Evolutionary conservation across 2,797 vertebrate species (phyloP).

Genomic region (Sebastes melanostomus): DNA sequence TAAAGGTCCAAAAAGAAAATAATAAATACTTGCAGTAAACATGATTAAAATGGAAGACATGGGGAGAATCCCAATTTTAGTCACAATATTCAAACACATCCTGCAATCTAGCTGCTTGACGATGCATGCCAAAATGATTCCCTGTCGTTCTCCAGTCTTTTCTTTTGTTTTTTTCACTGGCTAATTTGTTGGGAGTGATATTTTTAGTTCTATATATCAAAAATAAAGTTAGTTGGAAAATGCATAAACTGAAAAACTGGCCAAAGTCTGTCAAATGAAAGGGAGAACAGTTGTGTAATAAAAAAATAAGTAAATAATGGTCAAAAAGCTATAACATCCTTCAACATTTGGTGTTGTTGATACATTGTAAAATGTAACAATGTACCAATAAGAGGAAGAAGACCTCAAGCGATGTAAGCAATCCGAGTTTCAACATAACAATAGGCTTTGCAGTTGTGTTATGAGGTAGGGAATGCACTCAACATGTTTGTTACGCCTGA

Average conservation of each 20-base stretch:
- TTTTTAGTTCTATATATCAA: neutral
- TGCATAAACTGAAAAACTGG: neutral
- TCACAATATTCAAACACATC: neutral
- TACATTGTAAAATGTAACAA: neutral
- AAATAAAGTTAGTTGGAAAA: neutral
- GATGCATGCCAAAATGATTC: neutral
- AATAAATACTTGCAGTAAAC: neutral
- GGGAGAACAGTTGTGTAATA: neutral
- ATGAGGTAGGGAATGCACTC: neutral
- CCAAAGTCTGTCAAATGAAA: neutral
- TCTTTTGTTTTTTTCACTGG: neutral
- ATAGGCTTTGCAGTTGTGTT: conserved; percentile 7
- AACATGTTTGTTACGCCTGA: neutral
- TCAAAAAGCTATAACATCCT: neutral
- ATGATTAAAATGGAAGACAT: conserved; percentile 16
- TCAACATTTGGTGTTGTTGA: neutral
- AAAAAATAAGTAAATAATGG: neutral
- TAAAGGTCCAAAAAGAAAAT: neutral
- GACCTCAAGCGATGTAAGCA: neutral
- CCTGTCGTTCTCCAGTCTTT: neutral
- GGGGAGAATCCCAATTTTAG: conserved; percentile 13
- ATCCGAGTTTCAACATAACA: neutral
- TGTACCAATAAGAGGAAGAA: neutral
- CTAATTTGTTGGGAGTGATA: neutral
- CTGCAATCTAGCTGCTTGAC: neutral